Evolutionary conservation across 2,113 vertebrate species (phyloP).

Genomic region (Peromyscus polionotus): DNA sequence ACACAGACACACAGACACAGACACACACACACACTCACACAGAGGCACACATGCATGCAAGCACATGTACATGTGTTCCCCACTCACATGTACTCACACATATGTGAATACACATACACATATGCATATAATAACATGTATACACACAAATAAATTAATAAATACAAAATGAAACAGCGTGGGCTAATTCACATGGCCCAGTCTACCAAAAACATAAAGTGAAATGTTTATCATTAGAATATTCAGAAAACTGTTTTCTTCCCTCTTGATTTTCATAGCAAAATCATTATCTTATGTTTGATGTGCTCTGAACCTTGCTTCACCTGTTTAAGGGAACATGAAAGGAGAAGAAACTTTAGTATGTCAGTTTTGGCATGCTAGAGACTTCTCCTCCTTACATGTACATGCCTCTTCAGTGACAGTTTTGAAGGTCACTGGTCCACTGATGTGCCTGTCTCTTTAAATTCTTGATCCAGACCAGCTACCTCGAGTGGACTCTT

Average conservation of each 20-base stretch:
- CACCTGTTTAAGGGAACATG: neutral
- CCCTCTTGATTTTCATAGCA: conserved; percentile 6
- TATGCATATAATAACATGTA: neutral
- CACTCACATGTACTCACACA: neutral
- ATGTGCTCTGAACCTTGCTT: neutral
- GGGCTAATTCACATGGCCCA: neutral
- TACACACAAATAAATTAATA: neutral
- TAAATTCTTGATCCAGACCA: conserved; percentile 47
- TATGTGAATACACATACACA: neutral
- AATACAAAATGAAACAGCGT: neutral
- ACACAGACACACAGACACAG: neutral
- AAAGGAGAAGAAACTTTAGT: neutral
- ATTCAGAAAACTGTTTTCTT: neutral
- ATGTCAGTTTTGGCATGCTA: neutral
- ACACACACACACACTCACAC: neutral
- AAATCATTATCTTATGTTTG: neutral
- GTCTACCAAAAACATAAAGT: neutral
- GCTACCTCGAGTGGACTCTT: neutral
- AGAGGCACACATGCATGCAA: neutral
- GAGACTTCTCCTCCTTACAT: neutral
- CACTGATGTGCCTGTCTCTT: neutral
- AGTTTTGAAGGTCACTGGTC: neutral
- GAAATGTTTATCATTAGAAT: neutral
- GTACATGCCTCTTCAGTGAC: neutral
- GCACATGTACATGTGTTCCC: neutral